These are phyloP conservation scores for Lepus europaeus DNA, from an alignment of 2,113 vertebrate genomes.

Conservation along the genomic window DNA sequence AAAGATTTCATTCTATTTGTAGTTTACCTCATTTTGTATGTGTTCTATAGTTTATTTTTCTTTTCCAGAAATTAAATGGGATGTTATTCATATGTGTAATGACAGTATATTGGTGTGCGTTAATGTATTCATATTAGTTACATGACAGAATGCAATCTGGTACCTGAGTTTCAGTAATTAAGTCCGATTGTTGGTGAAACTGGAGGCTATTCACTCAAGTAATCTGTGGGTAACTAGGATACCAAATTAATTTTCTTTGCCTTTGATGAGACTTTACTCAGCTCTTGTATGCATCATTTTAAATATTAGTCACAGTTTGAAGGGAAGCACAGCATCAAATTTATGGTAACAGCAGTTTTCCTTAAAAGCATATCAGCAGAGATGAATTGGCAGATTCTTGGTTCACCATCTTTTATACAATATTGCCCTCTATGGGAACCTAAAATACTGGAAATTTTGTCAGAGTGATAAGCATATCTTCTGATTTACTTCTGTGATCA, in stretches of 20 bases:
- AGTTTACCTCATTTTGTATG: not conserved
- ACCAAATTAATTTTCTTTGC: constrained; percentile 81
- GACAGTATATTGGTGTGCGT: not conserved
- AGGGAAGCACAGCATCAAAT: constrained; percentile 78
- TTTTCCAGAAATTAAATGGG: not conserved
- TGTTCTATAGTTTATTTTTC: not conserved
- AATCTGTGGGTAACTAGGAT: constrained; percentile 59
- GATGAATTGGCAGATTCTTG: constrained; percentile 81
- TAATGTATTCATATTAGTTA: not conserved
- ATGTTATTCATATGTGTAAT: not conserved
- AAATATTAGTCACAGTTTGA: constrained; percentile 82
- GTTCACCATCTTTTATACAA: constrained; percentile 87
- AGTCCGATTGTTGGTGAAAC: constrained; percentile 57
- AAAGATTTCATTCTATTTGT: not conserved
- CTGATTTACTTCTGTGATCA: not conserved
- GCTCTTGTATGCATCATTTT: constrained; percentile 69
- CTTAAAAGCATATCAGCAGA: constrained; percentile 78
- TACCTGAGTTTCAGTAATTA: constrained; percentile 23
- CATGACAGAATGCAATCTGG: not conserved
- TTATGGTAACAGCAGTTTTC: constrained; percentile 82
- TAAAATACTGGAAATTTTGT: constrained; percentile 67
- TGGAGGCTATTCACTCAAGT: not conserved
- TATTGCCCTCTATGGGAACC: constrained; percentile 90
- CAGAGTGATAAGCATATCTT: not conserved
- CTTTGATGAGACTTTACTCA: constrained; percentile 72